Evolutionary conservation across 2,888 invertebrate genomes (phyloP), one percentile per base, ranked within the genome.

Genomic region (Acanthoscelides obtectus): DNA sequence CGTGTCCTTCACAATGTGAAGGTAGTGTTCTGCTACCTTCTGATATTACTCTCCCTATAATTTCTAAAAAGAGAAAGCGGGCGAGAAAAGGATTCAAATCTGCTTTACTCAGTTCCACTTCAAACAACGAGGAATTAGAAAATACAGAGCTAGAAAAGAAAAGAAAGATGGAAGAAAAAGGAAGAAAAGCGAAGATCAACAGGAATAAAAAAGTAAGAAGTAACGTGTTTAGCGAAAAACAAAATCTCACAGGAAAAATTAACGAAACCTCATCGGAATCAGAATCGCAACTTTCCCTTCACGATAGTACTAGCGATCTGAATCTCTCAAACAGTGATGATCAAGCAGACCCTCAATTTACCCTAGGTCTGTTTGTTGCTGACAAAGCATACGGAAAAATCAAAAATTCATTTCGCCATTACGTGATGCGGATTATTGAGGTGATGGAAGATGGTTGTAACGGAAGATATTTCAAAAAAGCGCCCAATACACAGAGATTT

Each of bases 41-140:
- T 5, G 25, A 25, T 25, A 25, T 25, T 8, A 25, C 64, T 64
- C 22, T 69, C 5, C 65, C 65, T 8, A 64, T 64, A 69, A n/a
- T 69, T 22, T 64, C 63, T 22, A 64, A 64, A 64, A 64, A 63
- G 64, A 69, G 64, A 65, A 69, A 69, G 64, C 69, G 69, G n/a
- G 19, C 64, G 64, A 64, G 65, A 64, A 69, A 69, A 64, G 69
- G 69, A 19, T 21, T 69, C 2, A 64, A 69, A 65, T 69, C 69
- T 69, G 22, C 64, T 63, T 22, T 65, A 22, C 69, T 69, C n/a
- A 69, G 22, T 63, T 69, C 69, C 20, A 69, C 69, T 4, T 27
- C 68, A 6, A 68, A 27, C 25, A 68, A 68, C 22, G 68, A 27
- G 25, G 22, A 45, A 20, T 2, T 68, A 27, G 68, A 68, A 68